Base-by-base conservation (phyloP, 2,113 vertebrate genomes). In the Pseudopodoces humilis region DNA sequence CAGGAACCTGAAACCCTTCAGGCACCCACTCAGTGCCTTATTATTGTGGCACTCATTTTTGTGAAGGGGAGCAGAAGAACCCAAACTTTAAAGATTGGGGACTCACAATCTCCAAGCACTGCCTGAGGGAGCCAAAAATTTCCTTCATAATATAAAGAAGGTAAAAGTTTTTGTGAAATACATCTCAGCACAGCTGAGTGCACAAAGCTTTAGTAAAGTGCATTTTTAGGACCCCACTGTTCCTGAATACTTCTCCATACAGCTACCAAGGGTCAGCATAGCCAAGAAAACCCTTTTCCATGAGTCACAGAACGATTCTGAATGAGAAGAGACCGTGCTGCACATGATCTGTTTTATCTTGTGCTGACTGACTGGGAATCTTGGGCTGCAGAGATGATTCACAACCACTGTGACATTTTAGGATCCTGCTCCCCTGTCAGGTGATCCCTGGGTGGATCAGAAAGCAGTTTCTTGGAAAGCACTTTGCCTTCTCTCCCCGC, bases 81-180 rank as follows among this genome's bases (percentile, higher is more conserved):
- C 35, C 0, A 4, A 63, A 33, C 13, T 65, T 49, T 69, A 33
- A 53, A 83, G 19, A 4, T 0, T 33, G 23, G 86, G 58, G 56
- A 35, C 33, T 59, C 69, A 3, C 47, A 76, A 39, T 39, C 39
- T 39, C 39, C 43, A 44, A 28, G 20, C 68, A 41, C 18, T 35
- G 75, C 68, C 49, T 3, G 33, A 68, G 44, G 31, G 27, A 24
- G 56, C 3, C 3, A 25, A 24, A 62, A 22, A 47, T 22, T 79
- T 30, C 30, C 79, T 71, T 53, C 16, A 7, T 3, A 5, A 0
- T 0, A 1, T 7, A 63, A 76, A 62, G 25, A 46, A 55, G 15
- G 27, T 5, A 3, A 4, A 59, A 21, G 13, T 4, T 63, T 77
- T 13, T 41, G 20, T 52, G 27, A 37, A 60, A 52, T 6, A 11